Conservation (phyloP, 2,888 invertebrate species). For the Therioaphis trifolii region DNA sequence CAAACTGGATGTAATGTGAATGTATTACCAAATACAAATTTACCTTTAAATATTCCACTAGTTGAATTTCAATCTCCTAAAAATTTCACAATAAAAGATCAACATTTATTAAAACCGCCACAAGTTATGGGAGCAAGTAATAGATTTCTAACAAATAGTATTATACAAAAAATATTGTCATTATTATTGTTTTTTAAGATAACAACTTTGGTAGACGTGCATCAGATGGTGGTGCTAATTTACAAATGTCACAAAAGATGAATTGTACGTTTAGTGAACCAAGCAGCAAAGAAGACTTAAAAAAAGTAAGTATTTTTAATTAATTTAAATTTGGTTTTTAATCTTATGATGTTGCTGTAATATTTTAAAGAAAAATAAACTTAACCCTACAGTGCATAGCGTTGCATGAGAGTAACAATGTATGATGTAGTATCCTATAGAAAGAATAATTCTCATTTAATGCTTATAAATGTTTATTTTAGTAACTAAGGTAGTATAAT, state of each 20-base stretch:
- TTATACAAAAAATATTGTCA: too few species aligned
- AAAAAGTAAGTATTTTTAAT: constrained; percentile 69
- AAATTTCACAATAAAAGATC: constrained; percentile 90
- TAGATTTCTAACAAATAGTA: not conserved
- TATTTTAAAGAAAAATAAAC: too few species aligned
- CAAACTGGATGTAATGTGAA: constrained; percentile 68
- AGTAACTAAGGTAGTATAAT: constrained; percentile 10
- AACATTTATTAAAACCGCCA: constrained; percentile 93
- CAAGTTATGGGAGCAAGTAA: constrained; percentile 85
- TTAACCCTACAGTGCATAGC: too few species aligned
- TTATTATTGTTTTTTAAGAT: too few species aligned
- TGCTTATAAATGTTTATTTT: not conserved
- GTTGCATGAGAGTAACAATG: constrained; percentile 17
- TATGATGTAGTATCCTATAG: not conserved
- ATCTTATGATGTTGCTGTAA: constrained; percentile 23
- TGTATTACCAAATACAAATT: constrained; percentile 83
- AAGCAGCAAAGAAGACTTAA: constrained; percentile 72
- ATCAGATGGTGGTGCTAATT: constrained; percentile 95
- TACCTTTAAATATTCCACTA: constrained; percentile 85
- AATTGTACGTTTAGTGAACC: constrained; percentile 73
- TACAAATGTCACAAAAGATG: constrained; percentile 75
- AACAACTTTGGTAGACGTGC: constrained; percentile 86
- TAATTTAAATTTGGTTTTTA: not conserved
- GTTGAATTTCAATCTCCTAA: constrained; percentile 85
- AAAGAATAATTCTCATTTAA: not conserved